Conservation (phyloP, 2,113 vertebrate species). For the Anseranas semipalmata region DNA sequence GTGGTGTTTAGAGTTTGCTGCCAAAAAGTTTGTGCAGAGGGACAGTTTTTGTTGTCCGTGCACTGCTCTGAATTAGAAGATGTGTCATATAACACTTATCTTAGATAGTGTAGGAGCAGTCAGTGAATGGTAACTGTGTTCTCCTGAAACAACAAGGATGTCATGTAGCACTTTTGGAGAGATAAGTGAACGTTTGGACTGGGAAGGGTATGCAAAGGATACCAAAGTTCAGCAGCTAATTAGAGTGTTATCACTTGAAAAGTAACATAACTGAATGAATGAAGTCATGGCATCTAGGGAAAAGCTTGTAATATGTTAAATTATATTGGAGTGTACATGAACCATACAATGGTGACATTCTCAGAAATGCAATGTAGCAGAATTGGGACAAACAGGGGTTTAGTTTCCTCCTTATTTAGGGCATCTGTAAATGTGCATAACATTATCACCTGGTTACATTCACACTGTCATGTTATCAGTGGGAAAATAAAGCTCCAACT, state of each 20-base stretch:
- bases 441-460: not conserved
- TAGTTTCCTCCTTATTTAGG: not conserved
- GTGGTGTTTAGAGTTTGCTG: not conserved
- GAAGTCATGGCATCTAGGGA: slow-evolving; percentile 65
- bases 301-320: slow-evolving; percentile 62
- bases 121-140: slow-evolving; percentile 75
- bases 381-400: not conserved
- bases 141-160: slow-evolving; percentile 80
- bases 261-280: slow-evolving; percentile 68
- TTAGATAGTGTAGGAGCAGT: slow-evolving; percentile 72
- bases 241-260: slow-evolving; percentile 80
- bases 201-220: slow-evolving; percentile 73
- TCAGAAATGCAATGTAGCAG: not conserved
- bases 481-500: not conserved
- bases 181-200: slow-evolving; percentile 80
- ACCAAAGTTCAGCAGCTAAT: slow-evolving; percentile 78
- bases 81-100: slow-evolving; percentile 78
- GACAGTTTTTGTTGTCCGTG: slow-evolving; percentile 17
- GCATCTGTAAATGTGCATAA: not conserved
- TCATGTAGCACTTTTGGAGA: slow-evolving; percentile 81
- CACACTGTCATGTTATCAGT: not conserved
- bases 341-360: slow-evolving; percentile 62
- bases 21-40: slow-evolving; percentile 2
- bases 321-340: slow-evolving; percentile 29
- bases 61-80: slow-evolving; percentile 59